A percentile compares a stretch with the other conserved stretches of the same genome.
phyloP scores from a whole-genome alignment of 2,797 vertebrate genomes.

The Sebastolobus alascanus region DNA sequence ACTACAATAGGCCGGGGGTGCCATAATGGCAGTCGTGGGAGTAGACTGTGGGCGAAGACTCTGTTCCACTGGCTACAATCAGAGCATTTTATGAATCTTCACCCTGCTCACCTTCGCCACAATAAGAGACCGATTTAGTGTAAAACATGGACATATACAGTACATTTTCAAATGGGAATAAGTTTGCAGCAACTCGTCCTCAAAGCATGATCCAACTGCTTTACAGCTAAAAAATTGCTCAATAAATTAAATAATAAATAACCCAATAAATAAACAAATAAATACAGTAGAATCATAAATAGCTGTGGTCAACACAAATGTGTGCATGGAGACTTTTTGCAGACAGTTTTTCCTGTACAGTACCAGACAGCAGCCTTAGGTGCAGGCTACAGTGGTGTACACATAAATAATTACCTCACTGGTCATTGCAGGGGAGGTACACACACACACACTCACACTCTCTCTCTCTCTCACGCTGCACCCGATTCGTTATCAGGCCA shows the following conservation, averaged over 20 bases:
- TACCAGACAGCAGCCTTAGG: conserved; percentile 39
- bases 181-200: conserved; percentile 55
- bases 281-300: conserved; percentile 71
- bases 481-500: no score
- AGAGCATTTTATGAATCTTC: conserved; percentile 29
- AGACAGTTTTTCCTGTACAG: conserved; percentile 70
- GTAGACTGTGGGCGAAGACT: conserved; percentile 31
- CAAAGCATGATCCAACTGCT: conserved; percentile 50
- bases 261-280: conserved; percentile 73
- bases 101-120: conserved; percentile 19
- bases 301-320: conserved; percentile 58
- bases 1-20: conserved; percentile 11
- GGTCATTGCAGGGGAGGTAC: conserved; percentile 49
- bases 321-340: conserved; percentile 77
- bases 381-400: conserved; percentile 38
- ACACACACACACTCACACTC: conserved; percentile 6
- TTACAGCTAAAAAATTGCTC: conserved; percentile 54
- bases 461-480: background rate
- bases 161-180: conserved; percentile 44
- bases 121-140: conserved; percentile 1
- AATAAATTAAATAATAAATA: conserved; percentile 77
- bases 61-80: conserved; percentile 43
- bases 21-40: conserved; percentile 23
- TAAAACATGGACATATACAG: conserved; percentile 36
- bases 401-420: conserved; percentile 51